Evolutionary conservation across 2,797 vertebrate genomes (phyloP), one percentile per base, ranked within the genome.

Genomic region (Esox lucius): DNA sequence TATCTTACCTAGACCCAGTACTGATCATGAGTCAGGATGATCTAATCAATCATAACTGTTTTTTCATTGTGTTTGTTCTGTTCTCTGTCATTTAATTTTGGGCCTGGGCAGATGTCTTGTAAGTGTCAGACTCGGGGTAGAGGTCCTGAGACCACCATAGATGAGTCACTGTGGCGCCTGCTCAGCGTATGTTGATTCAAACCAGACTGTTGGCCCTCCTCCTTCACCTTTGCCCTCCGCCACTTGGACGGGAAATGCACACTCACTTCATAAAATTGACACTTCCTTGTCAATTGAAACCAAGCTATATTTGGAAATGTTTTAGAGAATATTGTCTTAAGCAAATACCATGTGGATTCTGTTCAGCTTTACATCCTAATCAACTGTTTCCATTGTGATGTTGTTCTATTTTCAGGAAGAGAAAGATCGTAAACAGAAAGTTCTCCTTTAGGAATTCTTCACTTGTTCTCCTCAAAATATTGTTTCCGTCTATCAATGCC

Each of bases 31-130:
- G 80, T 84, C 79, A 75, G 80, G 75, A 83, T 88, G 84, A 42
- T 89, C 86, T 88, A 91, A 90, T 87, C 86, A 88, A 71, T 85
- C 87, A 86, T 89, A 90, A 87, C 78, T 80, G 89, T 91, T 90
- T 89, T 90, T 87, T 24, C 17, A 22, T 59, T 22, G 5, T 24
- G 22, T 24, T 81, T 84, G 85, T 90, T 90, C 89, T 90, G 89
- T 89, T 86, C 86, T 80, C 84, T 76, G 80, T 90, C 85, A 91
- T 91, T 90, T 85, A 82, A 90, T 91, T 90, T 87, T 81, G 83
- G 86, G 86, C 84, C 84, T 87, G 81, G 83, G 82, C 82, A 86
- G 86, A 79, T 83, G 71, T 82, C 75, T 84, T 76, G 56, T 79
- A 85, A 72, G 74, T 80, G 77, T 78, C 83, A 48, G 85, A 87